phyloP scores from a whole-genome alignment of 1,140 invertebrate species.

The Heliconius congener region DNA sequence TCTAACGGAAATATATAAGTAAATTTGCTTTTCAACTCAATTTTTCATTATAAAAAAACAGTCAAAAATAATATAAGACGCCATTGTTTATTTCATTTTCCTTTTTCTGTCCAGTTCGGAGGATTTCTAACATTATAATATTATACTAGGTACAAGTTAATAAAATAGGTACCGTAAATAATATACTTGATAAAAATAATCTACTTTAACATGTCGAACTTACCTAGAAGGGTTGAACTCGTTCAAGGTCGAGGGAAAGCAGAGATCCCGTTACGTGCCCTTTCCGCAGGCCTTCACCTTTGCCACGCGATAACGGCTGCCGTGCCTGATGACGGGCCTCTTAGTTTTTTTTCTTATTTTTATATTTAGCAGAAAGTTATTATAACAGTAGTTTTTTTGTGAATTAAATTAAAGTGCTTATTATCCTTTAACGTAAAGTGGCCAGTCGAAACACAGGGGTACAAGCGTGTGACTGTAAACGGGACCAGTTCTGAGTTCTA shows the following conservation, averaged over 20 bases:
- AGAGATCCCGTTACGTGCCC: constrained; percentile 37
- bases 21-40: too few relatives aligned
- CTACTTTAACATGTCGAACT: neutral
- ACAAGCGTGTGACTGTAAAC: too few relatives aligned
- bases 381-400: neutral
- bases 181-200: neutral
- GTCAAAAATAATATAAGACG: too few relatives aligned
- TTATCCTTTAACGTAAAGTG: too few relatives aligned
- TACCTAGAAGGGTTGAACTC: constrained; percentile 9
- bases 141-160: too few relatives aligned
- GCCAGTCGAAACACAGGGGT: too few relatives aligned
- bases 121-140: too few relatives aligned
- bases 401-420: neutral
- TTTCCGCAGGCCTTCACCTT: constrained; percentile 38
- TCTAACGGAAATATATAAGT: neutral
- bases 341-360: constrained; percentile 3
- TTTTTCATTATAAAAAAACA: too few relatives aligned
- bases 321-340: neutral
- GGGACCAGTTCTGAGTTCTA: too few relatives aligned
- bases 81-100: too few relatives aligned
- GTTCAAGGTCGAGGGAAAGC: constrained; percentile 20
- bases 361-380: neutral
- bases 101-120: too few relatives aligned
- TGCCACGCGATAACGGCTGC: neutral
- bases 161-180: neutral